These are phyloP conservation scores for Leistus spinibarbis DNA, from an alignment of 2,888 invertebrate genomes.

Conservation along the genomic window DNA sequence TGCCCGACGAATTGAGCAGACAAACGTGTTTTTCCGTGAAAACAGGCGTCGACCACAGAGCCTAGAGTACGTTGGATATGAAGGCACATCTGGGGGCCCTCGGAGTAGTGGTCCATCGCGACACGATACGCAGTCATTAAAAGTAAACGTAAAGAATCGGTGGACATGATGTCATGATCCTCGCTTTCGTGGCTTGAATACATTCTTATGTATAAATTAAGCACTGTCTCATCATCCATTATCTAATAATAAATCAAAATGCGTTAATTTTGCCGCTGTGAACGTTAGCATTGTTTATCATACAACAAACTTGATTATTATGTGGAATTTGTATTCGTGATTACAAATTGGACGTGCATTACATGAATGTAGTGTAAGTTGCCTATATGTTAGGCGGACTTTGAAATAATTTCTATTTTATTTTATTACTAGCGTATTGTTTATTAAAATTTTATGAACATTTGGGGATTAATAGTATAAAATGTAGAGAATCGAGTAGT, in stretches of 20 bases:
- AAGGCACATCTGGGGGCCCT: constrained; percentile 62
- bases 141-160: constrained; percentile 68
- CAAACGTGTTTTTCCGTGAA: constrained; percentile 76
- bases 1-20: constrained; percentile 78
- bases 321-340: too few relatives aligned
- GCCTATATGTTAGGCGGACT: too few relatives aligned
- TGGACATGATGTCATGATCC: constrained; percentile 64
- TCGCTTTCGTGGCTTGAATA: constrained; percentile 55
- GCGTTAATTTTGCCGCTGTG: not conserved
- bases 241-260: constrained; percentile 52
- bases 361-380: too few relatives aligned
- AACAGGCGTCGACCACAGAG: constrained; percentile 78
- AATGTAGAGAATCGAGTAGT: too few relatives aligned
- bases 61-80: constrained; percentile 73
- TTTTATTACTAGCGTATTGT: too few relatives aligned
- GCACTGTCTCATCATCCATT: constrained; percentile 62
- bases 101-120: constrained; percentile 79
- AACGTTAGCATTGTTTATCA: too few relatives aligned
- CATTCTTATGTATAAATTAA: constrained; percentile 73
- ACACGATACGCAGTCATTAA: constrained; percentile 77
- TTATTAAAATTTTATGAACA: too few relatives aligned
- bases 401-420: too few relatives aligned
- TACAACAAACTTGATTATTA: too few relatives aligned
- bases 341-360: too few relatives aligned
- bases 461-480: too few relatives aligned